Base-by-base conservation (phyloP, 2,113 vertebrate species). In the Pungitius pungitius region DNA sequence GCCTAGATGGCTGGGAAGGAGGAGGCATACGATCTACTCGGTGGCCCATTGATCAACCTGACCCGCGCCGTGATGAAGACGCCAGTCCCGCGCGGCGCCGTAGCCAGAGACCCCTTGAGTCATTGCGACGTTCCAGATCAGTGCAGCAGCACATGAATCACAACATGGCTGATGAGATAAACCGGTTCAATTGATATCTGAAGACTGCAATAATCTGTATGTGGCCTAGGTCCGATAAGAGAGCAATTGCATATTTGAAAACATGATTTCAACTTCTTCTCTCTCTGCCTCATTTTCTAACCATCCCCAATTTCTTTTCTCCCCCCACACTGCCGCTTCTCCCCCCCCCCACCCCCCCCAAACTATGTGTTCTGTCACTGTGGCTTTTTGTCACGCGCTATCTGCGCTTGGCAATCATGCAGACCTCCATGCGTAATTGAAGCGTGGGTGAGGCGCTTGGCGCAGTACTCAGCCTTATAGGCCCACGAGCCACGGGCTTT, bases 91-190 rank as follows among this genome's bases (percentile, higher is more conserved):
- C 96, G 98, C 89, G 96, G 97, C 0, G 91, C 94, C 0, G 81
- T 98, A 42, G 95, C n/a, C 99, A 22, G 97, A 99, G 88, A 96
- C 93, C 0, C 90, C 99, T 1, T 83, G 97, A 2, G 82, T 99
- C 81, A 75, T 84, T 0, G 87, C 93, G 0, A 92, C 93, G 0
- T 45, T 57, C 90, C 80, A 88, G 97, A 64, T 79, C 86, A 0
- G 93, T 97, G 6, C 18, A 94, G 0, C 37, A 94, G 30, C 93
- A 96, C 56, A 86, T 89, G 51, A 77, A 43, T 3, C 57, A 98
- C 0, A 94, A 89, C 69, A 93, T 91, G 90, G 87, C 91, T 8
- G 83, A 87, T 0, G 96, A 39, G 0, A 22, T 45, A 33, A 79
- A 60, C 11, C 42, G 33, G 20, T 58, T 51, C 17, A 11, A 47